Evolutionary conservation across 2,797 vertebrate species (phyloP).

Genomic region (Myotis findleyi): DNA sequence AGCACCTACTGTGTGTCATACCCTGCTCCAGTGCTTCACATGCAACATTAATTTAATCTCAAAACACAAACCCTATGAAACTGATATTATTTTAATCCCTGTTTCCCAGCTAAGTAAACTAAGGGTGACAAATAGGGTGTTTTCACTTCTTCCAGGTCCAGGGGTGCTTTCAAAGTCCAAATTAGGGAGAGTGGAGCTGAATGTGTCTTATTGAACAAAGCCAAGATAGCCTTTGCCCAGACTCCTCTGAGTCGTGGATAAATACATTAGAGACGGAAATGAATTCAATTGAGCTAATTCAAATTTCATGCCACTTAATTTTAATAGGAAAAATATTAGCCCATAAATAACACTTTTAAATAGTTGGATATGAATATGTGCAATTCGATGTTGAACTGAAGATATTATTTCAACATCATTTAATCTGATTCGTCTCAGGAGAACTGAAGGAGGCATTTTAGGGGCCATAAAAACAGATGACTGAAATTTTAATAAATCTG

Average conservation of each 20-base stretch:
- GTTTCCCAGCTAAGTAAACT: background rate
- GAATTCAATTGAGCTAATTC: conserved; percentile 52
- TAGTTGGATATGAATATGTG: conserved; percentile 4
- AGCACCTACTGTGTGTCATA: background rate
- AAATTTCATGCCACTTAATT: conserved; percentile 74
- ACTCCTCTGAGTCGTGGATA: conserved; percentile 47
- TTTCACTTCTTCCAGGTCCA: background rate
- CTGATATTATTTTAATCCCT: too few species aligned
- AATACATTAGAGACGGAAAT: conserved; percentile 58
- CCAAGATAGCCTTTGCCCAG: background rate
- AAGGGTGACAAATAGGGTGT: background rate
- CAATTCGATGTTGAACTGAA: background rate
- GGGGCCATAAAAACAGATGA: background rate
- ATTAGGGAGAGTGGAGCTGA: background rate
- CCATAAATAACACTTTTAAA: conserved; percentile 72
- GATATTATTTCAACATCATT: conserved; percentile 66
- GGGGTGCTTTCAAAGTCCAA: background rate
- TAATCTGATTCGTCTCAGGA: conserved; percentile 48
- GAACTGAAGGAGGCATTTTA: conserved; percentile 40
- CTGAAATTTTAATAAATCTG: conserved; percentile 40
- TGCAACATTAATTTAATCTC: background rate
- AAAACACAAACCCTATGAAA: background rate
- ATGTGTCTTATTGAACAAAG: background rate
- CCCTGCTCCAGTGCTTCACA: background rate
- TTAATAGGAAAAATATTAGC: conserved; percentile 65